Evolutionary conservation across 2,888 invertebrate species (phyloP), one percentile per base, ranked within the genome.

Genomic region (Drosophila barbarae): DNA sequence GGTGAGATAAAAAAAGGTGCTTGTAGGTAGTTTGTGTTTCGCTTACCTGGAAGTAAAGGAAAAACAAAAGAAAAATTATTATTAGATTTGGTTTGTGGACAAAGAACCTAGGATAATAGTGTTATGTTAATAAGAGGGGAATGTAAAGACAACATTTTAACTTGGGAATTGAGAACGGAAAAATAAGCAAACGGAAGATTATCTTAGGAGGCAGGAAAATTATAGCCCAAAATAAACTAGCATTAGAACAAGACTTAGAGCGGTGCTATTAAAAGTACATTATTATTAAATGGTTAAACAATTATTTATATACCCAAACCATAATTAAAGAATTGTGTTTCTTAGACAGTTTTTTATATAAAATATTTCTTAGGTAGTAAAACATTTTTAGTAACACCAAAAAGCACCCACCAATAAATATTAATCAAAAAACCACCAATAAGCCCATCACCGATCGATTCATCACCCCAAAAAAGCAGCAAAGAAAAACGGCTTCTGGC

Each of bases 1-100:
- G 53, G 13, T 46, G 56, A 56, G 70, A 63, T 70, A 69, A 69
- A 55, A 69, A 55, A 69, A 55, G 41, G 42, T 44, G 70, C 42
- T 56, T 38, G 47, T 23, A 53, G 42, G 55, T 51, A 60, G 47
- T 35, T 55, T 39, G 8, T 52, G 28, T 47, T 39, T 35, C 69
- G 72, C 81, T 77, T 74, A 77, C 77, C 80, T 72, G 73, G 5
- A 74, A 77, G 46, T 46, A 71, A 50, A 70, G 46, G 28, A 57
- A 44, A 55, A 53, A 60, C 50, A 54, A 42, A 53, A 60, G 49
- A 23, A 42, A 13, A 42, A 52, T 71, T 64, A 64, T 49, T 63
- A 69, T 58, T 59, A 64, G 51, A 67, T 74, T 36, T 42, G 49
- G 8, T 26, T 15, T 18, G 41, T n/a, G n/a, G 59, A n/a, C 28